Evolutionary conservation across 2,113 vertebrate species (phyloP), one percentile per base, ranked within the genome.

Genomic region (Pterophyllum scalare): DNA sequence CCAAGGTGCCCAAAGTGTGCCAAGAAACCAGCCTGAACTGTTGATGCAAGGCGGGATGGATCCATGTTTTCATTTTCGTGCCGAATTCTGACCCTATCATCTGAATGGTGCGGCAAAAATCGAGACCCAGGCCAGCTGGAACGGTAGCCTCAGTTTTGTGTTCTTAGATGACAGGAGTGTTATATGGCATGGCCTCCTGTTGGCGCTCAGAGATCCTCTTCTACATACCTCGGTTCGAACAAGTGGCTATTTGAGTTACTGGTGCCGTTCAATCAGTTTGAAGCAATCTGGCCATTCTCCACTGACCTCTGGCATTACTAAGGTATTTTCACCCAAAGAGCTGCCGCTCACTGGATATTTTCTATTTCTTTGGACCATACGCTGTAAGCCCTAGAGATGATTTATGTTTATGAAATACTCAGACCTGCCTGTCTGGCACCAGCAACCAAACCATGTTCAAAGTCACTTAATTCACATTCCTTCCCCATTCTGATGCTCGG

Each of bases 101-200:
- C 40, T 46, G 0, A 0, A 28, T 49, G 15, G 49, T 46, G 40
- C 22, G 49, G 40, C 43, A 28, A 24, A 70, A 49, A 70, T 20
- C 3, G 15, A 0, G 0, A 70, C 43, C 49, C 1, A 40, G 49
- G 15, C 46, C 9, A 12, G 0, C 19, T 5, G 28, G 28, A 28
- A 28, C 28, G 3, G 28, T 28, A 28, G 28, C 28, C 26, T 28
- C 1, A 0, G 43, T 49, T 49, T 49, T 15, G 24, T 52, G 43
- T 52, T 40, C 15, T 11, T 46, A 28, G 8, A 38, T 46, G 62
- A 46, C 5, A 46, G 22, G 24, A 67, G 43, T 17, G 43, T 0
- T 0, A 28, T 28, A 28, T 4, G 10, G 14, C 26, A 6, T 40
- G 38, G 38, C 10, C 38, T 40, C 10, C 38, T 40, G 38, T 10